Evolutionary conservation across 2,888 invertebrate species (phyloP).

Genomic region (Chloroclystis v-ata): DNA sequence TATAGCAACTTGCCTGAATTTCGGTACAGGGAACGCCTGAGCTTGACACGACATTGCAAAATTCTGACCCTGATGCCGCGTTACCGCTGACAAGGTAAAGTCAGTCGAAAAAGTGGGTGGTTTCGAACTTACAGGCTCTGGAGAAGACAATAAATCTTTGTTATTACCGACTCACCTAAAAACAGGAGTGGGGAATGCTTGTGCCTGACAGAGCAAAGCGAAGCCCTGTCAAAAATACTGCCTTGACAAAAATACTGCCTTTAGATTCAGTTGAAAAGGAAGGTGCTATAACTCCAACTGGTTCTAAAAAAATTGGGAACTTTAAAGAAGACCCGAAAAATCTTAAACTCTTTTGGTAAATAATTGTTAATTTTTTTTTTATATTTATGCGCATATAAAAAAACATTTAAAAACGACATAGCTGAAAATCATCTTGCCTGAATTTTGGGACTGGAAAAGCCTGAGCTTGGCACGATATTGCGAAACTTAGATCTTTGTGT

Average conservation of each 20-base stretch:
- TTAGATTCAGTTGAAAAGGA: conserved; percentile 81
- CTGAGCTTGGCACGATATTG: conserved; percentile 84
- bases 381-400: too few species aligned
- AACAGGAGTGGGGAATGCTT: conserved; percentile 79
- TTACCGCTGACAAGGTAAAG: conserved; percentile 79
- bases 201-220: conserved; percentile 80
- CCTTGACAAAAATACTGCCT: conserved; percentile 81
- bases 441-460: conserved; percentile 83
- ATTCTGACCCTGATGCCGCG: conserved; percentile 73
- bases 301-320: conserved; percentile 63
- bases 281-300: conserved; percentile 80
- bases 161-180: conserved; percentile 77
- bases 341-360: not conserved
- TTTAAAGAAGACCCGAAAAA: conserved; percentile 18
- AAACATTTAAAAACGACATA: too few species aligned
- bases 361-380: too few species aligned
- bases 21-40: conserved; percentile 83
- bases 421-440: conserved; percentile 77
- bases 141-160: conserved; percentile 42
- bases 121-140: conserved; percentile 81
- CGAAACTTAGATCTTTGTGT: conserved; percentile 75
- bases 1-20: conserved; percentile 80
- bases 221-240: conserved; percentile 80
- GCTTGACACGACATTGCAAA: conserved; percentile 84
- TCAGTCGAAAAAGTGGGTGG: conserved; percentile 79